These are phyloP conservation scores for Phania funesta DNA, from an alignment of 2,888 invertebrate species.

Conservation along the genomic window DNA sequence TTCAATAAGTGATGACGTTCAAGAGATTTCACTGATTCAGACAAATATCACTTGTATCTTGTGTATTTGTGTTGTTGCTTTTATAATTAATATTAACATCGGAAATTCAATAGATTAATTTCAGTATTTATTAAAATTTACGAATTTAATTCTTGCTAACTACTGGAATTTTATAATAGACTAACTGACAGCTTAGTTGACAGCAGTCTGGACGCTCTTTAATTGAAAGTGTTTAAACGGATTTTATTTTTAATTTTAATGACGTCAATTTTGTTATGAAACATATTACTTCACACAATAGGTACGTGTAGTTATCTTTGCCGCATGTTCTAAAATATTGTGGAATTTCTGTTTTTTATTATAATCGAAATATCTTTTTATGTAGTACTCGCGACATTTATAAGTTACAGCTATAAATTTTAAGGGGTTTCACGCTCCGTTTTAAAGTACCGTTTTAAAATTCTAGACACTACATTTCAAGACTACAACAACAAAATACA, in stretches of 20 bases:
- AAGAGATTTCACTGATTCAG: constrained; percentile 33
- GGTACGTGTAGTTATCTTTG: not conserved
- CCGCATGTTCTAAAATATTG: not conserved
- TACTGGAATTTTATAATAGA: constrained; percentile 13
- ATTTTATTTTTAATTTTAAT: constrained; percentile 27
- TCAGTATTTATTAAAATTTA: not conserved
- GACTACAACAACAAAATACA: no score
- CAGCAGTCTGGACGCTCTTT: constrained; percentile 5
- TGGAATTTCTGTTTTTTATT: constrained; percentile 22
- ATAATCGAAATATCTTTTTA: no score
- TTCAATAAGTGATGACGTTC: not conserved
- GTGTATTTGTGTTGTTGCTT: not conserved
- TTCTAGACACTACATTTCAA: no score
- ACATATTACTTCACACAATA: constrained; percentile 9
- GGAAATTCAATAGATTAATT: constrained; percentile 19
- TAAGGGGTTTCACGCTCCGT: no score
- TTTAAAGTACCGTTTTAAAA: no score
- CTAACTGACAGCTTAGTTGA: constrained; percentile 9
- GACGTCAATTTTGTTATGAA: constrained; percentile 40
- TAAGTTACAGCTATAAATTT: no score
- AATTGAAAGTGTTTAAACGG: constrained; percentile 18
- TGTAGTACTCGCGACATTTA: no score
- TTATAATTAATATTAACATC: constrained; percentile 37
- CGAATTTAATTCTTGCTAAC: not conserved
- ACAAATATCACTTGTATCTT: not conserved